Conservation (phyloP, 2,797 vertebrate genomes). For the Meriones psammophilus region DNA sequence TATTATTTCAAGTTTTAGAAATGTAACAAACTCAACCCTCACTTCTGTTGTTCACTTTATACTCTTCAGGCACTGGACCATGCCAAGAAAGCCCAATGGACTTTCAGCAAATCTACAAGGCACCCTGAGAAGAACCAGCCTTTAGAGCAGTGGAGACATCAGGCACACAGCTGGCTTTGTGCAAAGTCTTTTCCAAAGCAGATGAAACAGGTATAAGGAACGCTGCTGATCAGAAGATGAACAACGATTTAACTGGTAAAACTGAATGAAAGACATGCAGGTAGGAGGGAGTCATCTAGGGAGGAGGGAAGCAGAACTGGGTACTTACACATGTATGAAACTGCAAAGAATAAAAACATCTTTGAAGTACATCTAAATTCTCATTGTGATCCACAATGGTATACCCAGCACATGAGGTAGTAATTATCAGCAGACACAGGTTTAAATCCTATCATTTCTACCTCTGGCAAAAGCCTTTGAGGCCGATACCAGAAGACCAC, state of each 20-base stretch:
- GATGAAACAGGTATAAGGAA: background rate
- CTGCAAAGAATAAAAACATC: background rate
- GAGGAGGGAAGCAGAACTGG: background rate
- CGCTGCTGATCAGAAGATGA: conserved; percentile 23
- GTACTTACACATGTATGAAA: background rate
- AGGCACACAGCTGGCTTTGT: conserved; percentile 25
- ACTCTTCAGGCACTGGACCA: background rate
- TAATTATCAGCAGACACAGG: conserved; percentile 34
- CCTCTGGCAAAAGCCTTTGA: conserved; percentile 22
- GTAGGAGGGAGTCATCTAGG: background rate
- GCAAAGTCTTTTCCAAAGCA: conserved; percentile 16
- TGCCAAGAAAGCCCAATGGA: background rate
- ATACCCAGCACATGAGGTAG: background rate
- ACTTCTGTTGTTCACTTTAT: conserved; percentile 18
- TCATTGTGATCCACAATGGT: background rate
- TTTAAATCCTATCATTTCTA: background rate
- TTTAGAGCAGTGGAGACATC: background rate
- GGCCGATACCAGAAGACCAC: background rate
- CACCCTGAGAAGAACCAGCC: background rate
- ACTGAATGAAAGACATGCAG: background rate
- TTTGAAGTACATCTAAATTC: conserved; percentile 29
- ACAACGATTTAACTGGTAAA: background rate
- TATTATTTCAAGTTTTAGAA: conserved; percentile 41
- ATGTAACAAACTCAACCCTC: conserved; percentile 29
- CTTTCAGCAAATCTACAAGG: background rate